Conservation (phyloP, 2,797 vertebrate species). For the Graptemys geographica region DNA sequence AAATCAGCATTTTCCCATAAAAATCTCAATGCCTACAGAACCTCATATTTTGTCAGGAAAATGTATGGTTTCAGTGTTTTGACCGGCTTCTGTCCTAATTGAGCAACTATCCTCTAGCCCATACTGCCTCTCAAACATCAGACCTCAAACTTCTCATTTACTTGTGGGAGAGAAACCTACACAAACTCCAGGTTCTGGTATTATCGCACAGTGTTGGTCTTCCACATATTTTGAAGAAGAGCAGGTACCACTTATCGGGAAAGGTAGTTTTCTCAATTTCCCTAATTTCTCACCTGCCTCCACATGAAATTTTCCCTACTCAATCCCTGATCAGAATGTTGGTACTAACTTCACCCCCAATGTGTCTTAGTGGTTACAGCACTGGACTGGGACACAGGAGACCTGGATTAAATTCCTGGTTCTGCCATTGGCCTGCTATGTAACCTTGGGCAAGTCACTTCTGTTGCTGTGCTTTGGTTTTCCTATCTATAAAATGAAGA, state of each 20-base stretch:
- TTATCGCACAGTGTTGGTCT: background rate
- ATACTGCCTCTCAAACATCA: constrained; percentile 35
- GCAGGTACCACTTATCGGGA: background rate
- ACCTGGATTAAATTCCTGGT: background rate
- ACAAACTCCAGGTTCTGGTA: background rate
- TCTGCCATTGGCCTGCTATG: background rate
- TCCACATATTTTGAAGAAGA: background rate
- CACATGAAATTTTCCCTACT: background rate
- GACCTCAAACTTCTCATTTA: background rate
- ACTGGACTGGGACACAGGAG: background rate
- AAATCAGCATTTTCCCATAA: background rate
- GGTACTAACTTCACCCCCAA: background rate
- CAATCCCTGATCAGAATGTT: background rate
- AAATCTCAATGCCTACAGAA: background rate
- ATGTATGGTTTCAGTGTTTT: background rate
- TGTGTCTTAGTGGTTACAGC: background rate
- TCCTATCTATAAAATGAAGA: background rate
- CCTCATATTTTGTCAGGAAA: background rate
- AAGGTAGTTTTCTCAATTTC: background rate
- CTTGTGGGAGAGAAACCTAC: background rate
- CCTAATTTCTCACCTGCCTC: background rate
- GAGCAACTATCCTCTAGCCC: background rate
- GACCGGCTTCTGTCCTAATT: background rate
- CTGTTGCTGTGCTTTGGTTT: background rate
- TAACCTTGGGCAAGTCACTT: background rate